A percentile compares a stretch with the other conserved stretches of the same genome.
Evolutionary conservation across 2,113 vertebrate genomes (phyloP).

Genomic region (Ammodytes marinus): DNA sequence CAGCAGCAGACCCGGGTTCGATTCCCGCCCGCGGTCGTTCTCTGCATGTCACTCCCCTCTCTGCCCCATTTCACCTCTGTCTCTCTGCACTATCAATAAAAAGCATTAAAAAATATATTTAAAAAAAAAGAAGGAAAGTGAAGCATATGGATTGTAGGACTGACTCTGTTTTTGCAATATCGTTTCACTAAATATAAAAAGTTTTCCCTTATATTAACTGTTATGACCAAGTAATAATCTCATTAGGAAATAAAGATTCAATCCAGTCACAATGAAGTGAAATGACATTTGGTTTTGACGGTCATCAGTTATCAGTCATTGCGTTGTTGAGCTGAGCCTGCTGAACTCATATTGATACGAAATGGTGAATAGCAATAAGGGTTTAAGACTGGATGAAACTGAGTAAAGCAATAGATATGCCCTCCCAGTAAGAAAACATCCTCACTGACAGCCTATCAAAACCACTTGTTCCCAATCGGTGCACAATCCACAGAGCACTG

Average conservation of each 20-base stretch:
- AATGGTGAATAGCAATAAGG: background rate
- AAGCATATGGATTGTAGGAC: too few species aligned
- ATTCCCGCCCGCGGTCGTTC: too few species aligned
- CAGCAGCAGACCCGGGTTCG: too few species aligned
- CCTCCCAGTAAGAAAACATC: background rate
- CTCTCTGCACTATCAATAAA: too few species aligned
- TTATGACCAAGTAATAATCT: background rate
- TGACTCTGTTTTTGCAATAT: background rate
- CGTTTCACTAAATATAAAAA: background rate
- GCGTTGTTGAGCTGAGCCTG: background rate
- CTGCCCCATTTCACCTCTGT: too few species aligned
- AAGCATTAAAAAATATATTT: background rate
- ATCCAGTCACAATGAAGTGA: background rate
- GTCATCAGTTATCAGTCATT: background rate
- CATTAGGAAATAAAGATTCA: background rate
- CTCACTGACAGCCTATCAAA: background rate
- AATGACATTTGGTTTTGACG: background rate
- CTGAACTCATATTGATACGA: background rate
- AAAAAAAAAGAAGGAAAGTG: background rate
- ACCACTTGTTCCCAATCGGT: background rate
- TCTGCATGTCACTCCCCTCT: too few species aligned
- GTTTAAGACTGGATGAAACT: background rate
- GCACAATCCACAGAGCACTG: slow-evolving; percentile 1
- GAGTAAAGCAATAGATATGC: background rate
- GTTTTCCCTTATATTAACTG: background rate